These are phyloP conservation scores for Bubo bubo DNA, from an alignment of 2,113 vertebrate genomes.

Conservation along the genomic window DNA sequence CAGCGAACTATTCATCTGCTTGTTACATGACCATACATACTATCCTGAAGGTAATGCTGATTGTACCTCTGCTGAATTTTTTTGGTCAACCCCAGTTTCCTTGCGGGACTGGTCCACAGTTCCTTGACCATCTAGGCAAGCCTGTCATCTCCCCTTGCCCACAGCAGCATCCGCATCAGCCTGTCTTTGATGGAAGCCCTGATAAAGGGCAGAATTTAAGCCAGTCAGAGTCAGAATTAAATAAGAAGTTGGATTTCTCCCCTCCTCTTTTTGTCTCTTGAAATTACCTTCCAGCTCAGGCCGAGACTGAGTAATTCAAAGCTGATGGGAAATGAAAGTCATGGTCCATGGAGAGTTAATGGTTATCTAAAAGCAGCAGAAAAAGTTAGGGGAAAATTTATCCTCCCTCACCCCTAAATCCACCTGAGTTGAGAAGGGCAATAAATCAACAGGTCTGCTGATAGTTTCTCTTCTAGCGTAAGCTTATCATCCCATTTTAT, in stretches of 20 bases:
- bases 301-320: slow-evolving; percentile 71
- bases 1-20: not conserved
- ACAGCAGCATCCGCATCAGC: not conserved
- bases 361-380: slow-evolving; percentile 57
- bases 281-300: slow-evolving; percentile 69
- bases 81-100: not conserved
- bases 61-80: not conserved
- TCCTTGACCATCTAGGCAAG: not conserved
- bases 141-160: not conserved
- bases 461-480: slow-evolving; percentile 41
- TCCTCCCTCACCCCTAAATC: slow-evolving; percentile 58
- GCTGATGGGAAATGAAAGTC: slow-evolving; percentile 69
- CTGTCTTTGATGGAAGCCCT: slow-evolving; percentile 32
- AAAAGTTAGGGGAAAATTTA: slow-evolving; percentile 45
- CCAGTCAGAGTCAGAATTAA: slow-evolving; percentile 44
- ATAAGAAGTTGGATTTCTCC: slow-evolving; percentile 18
- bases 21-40: not conserved
- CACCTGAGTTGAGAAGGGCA: slow-evolving; percentile 53
- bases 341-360: slow-evolving; percentile 63
- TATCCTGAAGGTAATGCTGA: not conserved
- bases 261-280: slow-evolving; percentile 42
- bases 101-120: not conserved
- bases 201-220: slow-evolving; percentile 63
- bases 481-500: slow-evolving; percentile 70
- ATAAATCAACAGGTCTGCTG: slow-evolving; percentile 69